These are phyloP conservation scores for Polyommatus iphigenia DNA, from an alignment of 2,888 invertebrate species.

Conservation along the genomic window DNA sequence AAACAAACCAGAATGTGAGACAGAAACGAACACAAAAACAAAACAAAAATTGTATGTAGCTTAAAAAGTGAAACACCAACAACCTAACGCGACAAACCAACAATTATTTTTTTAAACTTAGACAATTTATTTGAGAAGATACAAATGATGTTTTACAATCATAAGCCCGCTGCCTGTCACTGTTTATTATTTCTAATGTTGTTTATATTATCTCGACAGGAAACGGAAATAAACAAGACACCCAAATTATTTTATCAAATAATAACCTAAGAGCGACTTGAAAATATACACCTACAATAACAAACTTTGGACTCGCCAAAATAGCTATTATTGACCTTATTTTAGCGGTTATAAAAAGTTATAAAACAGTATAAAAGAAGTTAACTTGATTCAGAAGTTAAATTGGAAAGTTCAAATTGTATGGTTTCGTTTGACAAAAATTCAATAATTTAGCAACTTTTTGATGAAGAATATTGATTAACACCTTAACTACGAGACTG, in stretches of 20 bases:
- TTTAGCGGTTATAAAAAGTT: slow-evolving; percentile 10
- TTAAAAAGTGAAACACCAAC: too few species aligned
- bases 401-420: slow-evolving; percentile 29
- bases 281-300: not conserved
- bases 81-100: too few species aligned
- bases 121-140: too few species aligned
- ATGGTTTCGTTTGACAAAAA: not conserved
- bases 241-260: not conserved
- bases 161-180: not conserved
- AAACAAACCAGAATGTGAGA: too few species aligned
- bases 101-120: too few species aligned
- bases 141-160: not conserved
- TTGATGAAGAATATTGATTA: not conserved
- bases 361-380: slow-evolving; percentile 10
- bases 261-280: not conserved
- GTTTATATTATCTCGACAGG: not conserved
- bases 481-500: too few species aligned
- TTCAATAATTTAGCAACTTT: not conserved
- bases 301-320: not conserved
- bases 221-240: not conserved
- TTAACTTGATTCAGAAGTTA: slow-evolving; percentile 24
- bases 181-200: not conserved
- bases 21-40: too few species aligned
- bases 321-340: not conserved
- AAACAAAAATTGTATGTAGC: too few species aligned